Conservation (phyloP, 2,888 invertebrate species). For the Ptychoptera albimana region DNA sequence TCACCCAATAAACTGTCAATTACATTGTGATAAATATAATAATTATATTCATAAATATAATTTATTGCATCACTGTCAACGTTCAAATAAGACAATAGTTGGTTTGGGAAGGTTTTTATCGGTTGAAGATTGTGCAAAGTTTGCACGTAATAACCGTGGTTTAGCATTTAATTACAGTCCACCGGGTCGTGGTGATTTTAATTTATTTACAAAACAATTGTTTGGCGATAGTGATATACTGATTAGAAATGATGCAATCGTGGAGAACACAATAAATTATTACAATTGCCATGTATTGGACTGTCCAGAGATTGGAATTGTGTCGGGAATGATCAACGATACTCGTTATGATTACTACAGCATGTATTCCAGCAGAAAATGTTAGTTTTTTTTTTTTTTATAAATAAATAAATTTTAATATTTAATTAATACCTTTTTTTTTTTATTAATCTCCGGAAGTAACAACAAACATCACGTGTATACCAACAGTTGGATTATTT, state of each 20-base stretch:
- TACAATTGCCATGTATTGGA: conserved; percentile 43
- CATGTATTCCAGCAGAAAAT: conserved; percentile 26
- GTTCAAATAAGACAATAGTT: conserved; percentile 28
- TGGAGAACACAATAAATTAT: not conserved
- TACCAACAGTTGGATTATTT: conserved; percentile 46
- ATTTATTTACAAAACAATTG: conserved; percentile 11
- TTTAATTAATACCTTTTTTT: too few relatives aligned
- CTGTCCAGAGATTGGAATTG: conserved; percentile 44
- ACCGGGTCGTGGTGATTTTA: conserved; percentile 14
- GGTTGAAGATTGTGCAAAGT: conserved; percentile 36
- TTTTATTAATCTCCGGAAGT: conserved; percentile 22
- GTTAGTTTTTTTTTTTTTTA: too few relatives aligned
- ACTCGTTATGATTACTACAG: conserved; percentile 49
- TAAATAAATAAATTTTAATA: too few relatives aligned
- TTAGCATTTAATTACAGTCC: conserved; percentile 47
- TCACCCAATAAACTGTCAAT: too few relatives aligned
- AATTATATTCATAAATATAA: too few relatives aligned
- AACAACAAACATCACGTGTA: conserved; percentile 37
- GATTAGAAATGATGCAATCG: not conserved
- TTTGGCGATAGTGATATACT: not conserved
- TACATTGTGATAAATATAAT: too few relatives aligned
- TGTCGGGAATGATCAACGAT: conserved; percentile 36
- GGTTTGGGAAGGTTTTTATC: conserved; percentile 15
- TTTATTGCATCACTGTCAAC: conserved; percentile 12
- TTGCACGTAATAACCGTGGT: conserved; percentile 39